Base-by-base conservation (phyloP, 2,113 vertebrate genomes). In the Saguinus imperator region DNA sequence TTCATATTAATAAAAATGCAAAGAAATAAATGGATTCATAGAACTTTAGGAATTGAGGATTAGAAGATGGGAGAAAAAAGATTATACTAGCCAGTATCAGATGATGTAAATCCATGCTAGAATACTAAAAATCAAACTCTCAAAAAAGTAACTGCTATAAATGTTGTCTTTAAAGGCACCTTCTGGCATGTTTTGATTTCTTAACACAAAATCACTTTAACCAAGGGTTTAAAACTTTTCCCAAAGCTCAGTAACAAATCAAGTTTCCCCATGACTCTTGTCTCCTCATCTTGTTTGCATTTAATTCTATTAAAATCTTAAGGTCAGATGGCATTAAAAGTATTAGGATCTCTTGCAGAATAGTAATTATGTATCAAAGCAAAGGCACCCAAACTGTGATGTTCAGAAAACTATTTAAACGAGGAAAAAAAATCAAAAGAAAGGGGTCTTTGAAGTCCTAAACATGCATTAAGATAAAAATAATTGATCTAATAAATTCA, bases 401-500 rank as follows among this genome's bases (percentile, higher is more conserved):
- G 88, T 89, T 92, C 90, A 94, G 76, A 72, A 93, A 96, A 98
- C 83, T 85, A 94, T 72, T 76, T 16, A 92, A 96, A 50, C 90
- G 85, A 92, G 91, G 87, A 94, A 94, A 93, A 94, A 43, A 66
- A 77, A 89, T 92, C 43, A 90, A 95, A 97, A 88, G 92, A 81
- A 89, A 87, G 35, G 40, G n/a, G 91, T 96, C 97, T 97, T 97
- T 98, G 98, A 98, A 98, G 94, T 97, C 95, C 95, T 98, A 98
- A 98, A 97, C 96, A 97, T 97, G 95, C 96, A 98, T 98, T 97
- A 98, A 97, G 98, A 98, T 95, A 92, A 98, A 98, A 94, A 94
- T 97, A 98, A 98, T 97, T 98, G 97, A 98, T 97, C 95, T 97
- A 98, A 97, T 98, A 98, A 98, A 98, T 98, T 98, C 98, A 98